phyloP scores from a whole-genome alignment of 1,140 invertebrate species.

The Druon quercuslanigerum region DNA sequence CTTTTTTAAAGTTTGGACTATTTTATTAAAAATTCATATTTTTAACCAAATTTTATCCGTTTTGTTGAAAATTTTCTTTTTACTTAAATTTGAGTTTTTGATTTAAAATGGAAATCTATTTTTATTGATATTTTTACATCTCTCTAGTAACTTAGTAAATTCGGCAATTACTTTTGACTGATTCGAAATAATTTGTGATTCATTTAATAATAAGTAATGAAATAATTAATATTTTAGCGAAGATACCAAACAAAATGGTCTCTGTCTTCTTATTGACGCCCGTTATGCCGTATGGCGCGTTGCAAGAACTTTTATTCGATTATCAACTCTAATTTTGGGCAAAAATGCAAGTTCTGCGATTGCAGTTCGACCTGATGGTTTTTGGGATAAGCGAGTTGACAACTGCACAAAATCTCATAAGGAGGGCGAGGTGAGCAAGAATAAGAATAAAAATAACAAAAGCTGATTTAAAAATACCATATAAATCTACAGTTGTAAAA shows the following conservation, averaged over 20 bases:
- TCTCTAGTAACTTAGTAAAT: too few relatives aligned
- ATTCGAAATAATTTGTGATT: too few relatives aligned
- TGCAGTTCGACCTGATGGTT: constrained; percentile 82
- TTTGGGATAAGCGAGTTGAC: constrained; percentile 85
- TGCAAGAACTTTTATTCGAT: constrained; percentile 79
- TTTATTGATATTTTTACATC: too few relatives aligned
- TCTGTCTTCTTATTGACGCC: constrained; percentile 81
- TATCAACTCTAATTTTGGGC: constrained; percentile 75
- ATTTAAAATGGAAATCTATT: too few relatives aligned
- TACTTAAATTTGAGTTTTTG: too few relatives aligned
- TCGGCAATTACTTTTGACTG: too few relatives aligned
- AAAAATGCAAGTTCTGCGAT: constrained; percentile 77
- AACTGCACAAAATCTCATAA: constrained; percentile 81
- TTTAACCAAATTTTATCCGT: too few relatives aligned
- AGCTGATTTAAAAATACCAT: too few relatives aligned
- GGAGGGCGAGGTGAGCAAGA: constrained; percentile 78
- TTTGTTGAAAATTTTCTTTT: too few relatives aligned
- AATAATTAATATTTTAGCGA: constrained; percentile 59
- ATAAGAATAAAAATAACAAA: not conserved
- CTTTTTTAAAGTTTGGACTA: too few relatives aligned
- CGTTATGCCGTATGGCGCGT: constrained; percentile 80
- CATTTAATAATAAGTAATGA: not conserved
- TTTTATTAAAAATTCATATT: too few relatives aligned
- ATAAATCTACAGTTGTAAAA: too few relatives aligned
- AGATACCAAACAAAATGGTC: constrained; percentile 74